Evolutionary conservation across 92 coral and sea anemone species (phyloP), one percentile per base, ranked within the genome.

Genomic region (Paramuricea clavata): DNA sequence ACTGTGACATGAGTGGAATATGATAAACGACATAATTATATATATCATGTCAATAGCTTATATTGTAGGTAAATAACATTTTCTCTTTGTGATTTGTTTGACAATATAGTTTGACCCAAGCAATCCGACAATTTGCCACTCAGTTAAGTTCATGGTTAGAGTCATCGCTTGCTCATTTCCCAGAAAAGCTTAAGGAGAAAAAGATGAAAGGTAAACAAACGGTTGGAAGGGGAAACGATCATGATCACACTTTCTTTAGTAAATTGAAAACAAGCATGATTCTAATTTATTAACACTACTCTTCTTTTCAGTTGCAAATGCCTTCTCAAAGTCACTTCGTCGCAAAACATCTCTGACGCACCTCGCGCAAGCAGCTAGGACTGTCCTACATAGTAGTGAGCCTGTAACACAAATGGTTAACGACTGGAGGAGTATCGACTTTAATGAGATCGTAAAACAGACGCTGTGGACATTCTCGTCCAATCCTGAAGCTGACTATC

Each of bases 311-410:
- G 99, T 93, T 85, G 99, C 99, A 87, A 94, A 94, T 87, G 89
- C 87, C 57, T 97, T 97, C 56, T 94, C 99, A 0, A 95, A 94
- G 72, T 97, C 99, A 2, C 92, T 97, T 26, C 93, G 99, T 42
- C 92, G 99, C 31, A 98, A 97, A 87, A 97, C 99, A 0, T 97
- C 99, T 1, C 83, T 97, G 59, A 97, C 99, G 5, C 99, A 97
- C 68, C 92, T 97, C 22, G 99, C 99, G 13, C 92, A 96, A 95
- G 99, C 99, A 15, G 99, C 99, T 13, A 93, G 99, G 3, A 97
- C 99, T 12, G 99, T 97, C 2, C 86, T 97, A 11, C 99, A 97
- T 76, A 97, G 99, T 65, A 89, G 97, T 30, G 99, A 97, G 56
- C 98, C 99, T 26, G 99, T 97, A 49, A 88, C 94, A 2, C 99